A percentile compares a stretch with the other conserved stretches of the same genome.
Conservation (phyloP, 2,888 invertebrate species). For the Ferdinandea cuprea region DNA sequence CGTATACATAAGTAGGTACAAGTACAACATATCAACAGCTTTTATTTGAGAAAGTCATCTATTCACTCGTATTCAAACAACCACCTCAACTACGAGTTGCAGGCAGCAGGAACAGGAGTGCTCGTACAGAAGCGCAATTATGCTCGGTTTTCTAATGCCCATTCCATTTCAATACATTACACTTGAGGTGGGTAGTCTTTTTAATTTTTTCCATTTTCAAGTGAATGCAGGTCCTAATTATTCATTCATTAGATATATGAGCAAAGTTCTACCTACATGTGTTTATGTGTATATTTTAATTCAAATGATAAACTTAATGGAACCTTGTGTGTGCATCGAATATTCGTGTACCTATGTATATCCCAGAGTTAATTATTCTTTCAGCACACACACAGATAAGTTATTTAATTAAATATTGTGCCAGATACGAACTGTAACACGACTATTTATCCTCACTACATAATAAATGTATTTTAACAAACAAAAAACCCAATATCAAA, state of each 20-base stretch:
- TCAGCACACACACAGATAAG: constrained; percentile 47
- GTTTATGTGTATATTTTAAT: neutral
- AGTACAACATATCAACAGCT: constrained; percentile 36
- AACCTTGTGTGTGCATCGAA: constrained; percentile 20
- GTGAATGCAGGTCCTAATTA: constrained; percentile 25
- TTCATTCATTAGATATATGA: constrained; percentile 46
- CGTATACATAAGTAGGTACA: neutral
- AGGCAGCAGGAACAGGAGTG: too few species aligned
- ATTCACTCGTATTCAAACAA: neutral
- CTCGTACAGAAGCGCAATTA: constrained; percentile 7
- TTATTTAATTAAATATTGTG: constrained; percentile 43
- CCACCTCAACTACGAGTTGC: too few species aligned
- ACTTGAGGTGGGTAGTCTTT: constrained; percentile 2
- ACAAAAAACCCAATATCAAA: neutral
- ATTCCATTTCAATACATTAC: constrained; percentile 26
- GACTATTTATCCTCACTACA: neutral
- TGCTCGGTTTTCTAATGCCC: constrained; percentile 1
- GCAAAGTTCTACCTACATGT: neutral
- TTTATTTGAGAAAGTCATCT: constrained; percentile 4
- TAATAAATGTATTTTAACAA: neutral
- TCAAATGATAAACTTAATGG: constrained; percentile 29
- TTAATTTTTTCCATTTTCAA: neutral
- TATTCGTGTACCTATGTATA: too few species aligned
- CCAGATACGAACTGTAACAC: neutral
- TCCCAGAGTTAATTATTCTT: too few species aligned